phyloP scores from a whole-genome alignment of 2,113 vertebrate genomes.

The Dinomys branickii region DNA sequence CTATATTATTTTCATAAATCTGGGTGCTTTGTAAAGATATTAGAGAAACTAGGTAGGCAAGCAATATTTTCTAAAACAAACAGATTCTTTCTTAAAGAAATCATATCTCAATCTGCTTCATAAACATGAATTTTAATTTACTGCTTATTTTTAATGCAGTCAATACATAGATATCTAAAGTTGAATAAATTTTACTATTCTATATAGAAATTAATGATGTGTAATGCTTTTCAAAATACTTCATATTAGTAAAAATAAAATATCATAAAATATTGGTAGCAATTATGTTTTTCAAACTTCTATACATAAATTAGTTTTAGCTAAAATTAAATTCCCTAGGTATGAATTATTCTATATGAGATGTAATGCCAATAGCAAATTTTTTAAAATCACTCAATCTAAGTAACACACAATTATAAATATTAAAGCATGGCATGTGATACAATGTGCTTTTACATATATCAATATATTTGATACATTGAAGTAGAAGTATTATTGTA shows the following conservation, averaged over 20 bases:
- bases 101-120: background rate
- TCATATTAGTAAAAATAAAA: background rate
- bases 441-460: background rate
- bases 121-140: background rate
- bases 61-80: background rate
- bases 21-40: background rate
- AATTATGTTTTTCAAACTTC: slow-evolving; percentile 33
- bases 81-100: background rate
- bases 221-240: background rate
- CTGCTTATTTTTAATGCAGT: background rate
- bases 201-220: background rate
- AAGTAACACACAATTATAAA: background rate
- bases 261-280: background rate
- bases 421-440: background rate
- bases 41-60: background rate
- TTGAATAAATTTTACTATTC: background rate
- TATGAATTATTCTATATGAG: background rate
- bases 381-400: background rate
- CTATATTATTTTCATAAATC: background rate
- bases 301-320: background rate
- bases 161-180: background rate
- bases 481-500: background rate
- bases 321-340: background rate
- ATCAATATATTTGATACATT: background rate
- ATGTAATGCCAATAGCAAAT: background rate